These are phyloP conservation scores for Lysandra coridon DNA, from an alignment of 2,888 invertebrate species.

Conservation along the genomic window DNA sequence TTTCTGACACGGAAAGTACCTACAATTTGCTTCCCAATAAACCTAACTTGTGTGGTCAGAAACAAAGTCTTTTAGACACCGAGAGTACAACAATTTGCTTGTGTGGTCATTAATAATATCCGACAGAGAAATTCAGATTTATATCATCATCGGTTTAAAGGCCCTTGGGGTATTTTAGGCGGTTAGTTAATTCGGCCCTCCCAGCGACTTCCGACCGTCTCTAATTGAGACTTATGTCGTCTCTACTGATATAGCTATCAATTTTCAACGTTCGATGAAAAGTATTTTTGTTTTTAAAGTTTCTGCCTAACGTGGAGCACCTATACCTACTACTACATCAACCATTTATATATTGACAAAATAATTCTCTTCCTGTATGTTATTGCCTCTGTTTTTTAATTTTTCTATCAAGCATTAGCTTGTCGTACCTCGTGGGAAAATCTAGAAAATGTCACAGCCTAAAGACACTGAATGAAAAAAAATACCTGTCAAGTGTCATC, in stretches of 20 bases:
- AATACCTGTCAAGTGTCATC: conserved; percentile 16
- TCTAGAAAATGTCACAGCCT: background rate
- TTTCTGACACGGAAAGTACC: too few relatives aligned
- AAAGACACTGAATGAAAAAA: background rate
- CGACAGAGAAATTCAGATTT: conserved; percentile 16
- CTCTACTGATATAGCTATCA: conserved; percentile 34
- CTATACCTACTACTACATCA: too few relatives aligned
- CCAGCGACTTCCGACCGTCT: conserved; percentile 38
- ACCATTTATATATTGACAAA: too few relatives aligned
- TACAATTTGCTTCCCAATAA: background rate
- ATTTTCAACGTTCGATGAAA: conserved; percentile 14
- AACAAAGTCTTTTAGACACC: too few relatives aligned
- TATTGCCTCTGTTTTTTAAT: too few relatives aligned
- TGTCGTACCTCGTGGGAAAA: background rate
- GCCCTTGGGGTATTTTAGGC: conserved; percentile 33
- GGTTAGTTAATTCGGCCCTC: conserved; percentile 38
- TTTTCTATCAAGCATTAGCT: background rate
- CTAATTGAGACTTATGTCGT: conserved; percentile 71
- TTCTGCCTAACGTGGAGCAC: background rate
- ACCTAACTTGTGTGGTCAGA: background rate
- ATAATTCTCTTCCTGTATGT: too few relatives aligned
- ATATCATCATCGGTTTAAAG: conserved; percentile 10
- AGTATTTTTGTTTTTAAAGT: background rate
- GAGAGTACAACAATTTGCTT: background rate
- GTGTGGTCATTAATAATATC: conserved; percentile 5